A percentile compares a stretch with the other conserved stretches of the same genome.
Evolutionary conservation across 2,113 vertebrate genomes (phyloP).

Genomic region (Octodon degus): DNA sequence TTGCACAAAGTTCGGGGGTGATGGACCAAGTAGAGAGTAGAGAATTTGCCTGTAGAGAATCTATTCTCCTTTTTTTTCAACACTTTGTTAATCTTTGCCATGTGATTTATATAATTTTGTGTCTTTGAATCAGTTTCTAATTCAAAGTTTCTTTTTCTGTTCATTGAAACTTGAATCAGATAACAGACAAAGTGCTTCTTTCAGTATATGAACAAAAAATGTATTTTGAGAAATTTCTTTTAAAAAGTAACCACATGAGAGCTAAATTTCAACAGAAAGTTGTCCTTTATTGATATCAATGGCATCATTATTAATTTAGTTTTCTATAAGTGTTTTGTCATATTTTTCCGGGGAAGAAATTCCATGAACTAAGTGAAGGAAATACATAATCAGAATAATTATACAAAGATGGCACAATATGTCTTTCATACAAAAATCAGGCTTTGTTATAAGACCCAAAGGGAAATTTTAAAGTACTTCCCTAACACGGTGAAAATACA

Average conservation of each 20-base stretch:
- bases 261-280: conserved; percentile 27
- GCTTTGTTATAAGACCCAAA: background rate
- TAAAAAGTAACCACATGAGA: conserved; percentile 25
- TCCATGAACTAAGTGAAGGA: conserved; percentile 49
- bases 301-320: conserved; percentile 55
- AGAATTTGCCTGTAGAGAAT: background rate
- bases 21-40: too few species aligned
- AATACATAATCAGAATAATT: conserved; percentile 2
- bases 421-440: background rate
- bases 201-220: conserved; percentile 52
- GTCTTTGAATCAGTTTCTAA: conserved; percentile 45
- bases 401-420: background rate
- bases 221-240: conserved; percentile 43
- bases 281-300: conserved; percentile 31
- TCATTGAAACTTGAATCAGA: background rate
- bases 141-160: background rate
- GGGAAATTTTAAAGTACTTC: background rate
- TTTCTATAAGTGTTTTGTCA: conserved; percentile 45
- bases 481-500: background rate
- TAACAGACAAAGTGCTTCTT: conserved; percentile 41
- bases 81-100: background rate
- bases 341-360: background rate
- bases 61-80: background rate
- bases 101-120: background rate
- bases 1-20: background rate